A percentile compares a stretch with the other conserved stretches of the same genome.
Conservation (phyloP, 2,113 vertebrate species). For the Lophius piscatorius region DNA sequence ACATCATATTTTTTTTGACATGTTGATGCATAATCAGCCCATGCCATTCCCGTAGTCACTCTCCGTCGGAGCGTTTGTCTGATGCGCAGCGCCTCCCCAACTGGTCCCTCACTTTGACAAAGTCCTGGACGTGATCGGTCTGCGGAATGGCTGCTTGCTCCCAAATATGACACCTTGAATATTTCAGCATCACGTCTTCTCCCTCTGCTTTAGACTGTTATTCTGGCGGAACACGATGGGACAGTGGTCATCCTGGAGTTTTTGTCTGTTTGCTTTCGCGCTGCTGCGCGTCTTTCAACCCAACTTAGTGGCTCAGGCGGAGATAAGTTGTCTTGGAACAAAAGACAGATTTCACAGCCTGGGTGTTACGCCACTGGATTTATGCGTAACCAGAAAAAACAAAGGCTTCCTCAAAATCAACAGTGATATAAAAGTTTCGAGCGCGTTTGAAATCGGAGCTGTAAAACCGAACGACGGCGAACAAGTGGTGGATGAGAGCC, state of each 20-base stretch:
- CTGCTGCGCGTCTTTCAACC: slow-evolving; percentile 39
- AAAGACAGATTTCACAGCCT: slow-evolving; percentile 41
- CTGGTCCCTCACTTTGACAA: slow-evolving; percentile 74
- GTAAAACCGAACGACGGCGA: slow-evolving; percentile 14
- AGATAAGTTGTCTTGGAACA: slow-evolving; percentile 60
- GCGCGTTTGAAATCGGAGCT: slow-evolving; percentile 23
- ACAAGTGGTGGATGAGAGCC: slow-evolving; percentile 16
- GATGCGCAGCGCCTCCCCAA: slow-evolving; percentile 73
- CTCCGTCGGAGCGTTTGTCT: slow-evolving; percentile 61
- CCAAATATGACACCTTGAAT: slow-evolving; percentile 50
- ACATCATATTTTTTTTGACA: background rate
- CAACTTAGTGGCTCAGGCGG: slow-evolving; percentile 61
- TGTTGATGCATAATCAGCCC: slow-evolving; percentile 44
- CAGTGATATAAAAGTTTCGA: slow-evolving; percentile 50
- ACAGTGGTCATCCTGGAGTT: slow-evolving; percentile 60
- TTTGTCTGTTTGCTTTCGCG: slow-evolving; percentile 47
- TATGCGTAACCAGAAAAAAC: slow-evolving; percentile 6
- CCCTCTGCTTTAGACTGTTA: slow-evolving; percentile 10
- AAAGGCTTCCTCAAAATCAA: slow-evolving; percentile 26
- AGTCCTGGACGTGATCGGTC: slow-evolving; percentile 70
- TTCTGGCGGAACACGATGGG: slow-evolving; percentile 58
- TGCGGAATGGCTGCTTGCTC: slow-evolving; percentile 44
- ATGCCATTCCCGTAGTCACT: slow-evolving; percentile 54
- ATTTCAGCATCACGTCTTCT: slow-evolving; percentile 38
- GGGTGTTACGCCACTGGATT: slow-evolving; percentile 27